Percentiles rank a stretch among this genome's conserved stretches.
phyloP scores from a whole-genome alignment of 2,888 invertebrate genomes.

The Cyaniris semiargus region DNA sequence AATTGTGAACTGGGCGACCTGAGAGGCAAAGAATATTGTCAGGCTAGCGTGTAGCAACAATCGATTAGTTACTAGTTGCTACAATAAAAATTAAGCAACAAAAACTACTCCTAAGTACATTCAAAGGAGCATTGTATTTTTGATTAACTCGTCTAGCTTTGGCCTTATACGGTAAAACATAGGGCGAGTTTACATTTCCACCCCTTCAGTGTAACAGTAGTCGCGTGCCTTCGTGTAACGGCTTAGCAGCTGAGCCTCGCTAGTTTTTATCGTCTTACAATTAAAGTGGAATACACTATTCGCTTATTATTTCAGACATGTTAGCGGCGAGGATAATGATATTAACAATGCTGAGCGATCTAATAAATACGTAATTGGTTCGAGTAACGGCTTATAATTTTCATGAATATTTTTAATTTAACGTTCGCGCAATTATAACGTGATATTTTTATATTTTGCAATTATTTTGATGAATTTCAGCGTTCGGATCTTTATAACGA shows the following conservation, averaged over 20 bases:
- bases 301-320: conserved; percentile 47
- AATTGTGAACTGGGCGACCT: neutral
- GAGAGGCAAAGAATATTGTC: neutral
- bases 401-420: conserved; percentile 15
- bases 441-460: neutral
- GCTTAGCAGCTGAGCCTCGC: conserved; percentile 68
- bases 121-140: conserved; percentile 22
- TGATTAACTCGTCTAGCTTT: conserved; percentile 29
- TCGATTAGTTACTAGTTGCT: conserved; percentile 5
- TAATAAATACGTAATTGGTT: conserved; percentile 32
- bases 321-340: conserved; percentile 38
- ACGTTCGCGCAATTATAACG: conserved; percentile 6
- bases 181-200: conserved; percentile 17
- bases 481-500: neutral
- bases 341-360: conserved; percentile 35
- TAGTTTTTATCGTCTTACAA: conserved; percentile 59
- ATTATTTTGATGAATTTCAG: neutral
- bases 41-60: neutral
- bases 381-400: conserved; percentile 26
- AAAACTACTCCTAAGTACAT: conserved; percentile 15
- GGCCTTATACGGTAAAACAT: conserved; percentile 4
- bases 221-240: conserved; percentile 69
- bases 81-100: conserved; percentile 26
- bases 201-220: conserved; percentile 31
- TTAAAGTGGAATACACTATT: conserved; percentile 57